phyloP scores from a whole-genome alignment of 2,888 invertebrate genomes.

The Heteromyza rotundicornis region DNA sequence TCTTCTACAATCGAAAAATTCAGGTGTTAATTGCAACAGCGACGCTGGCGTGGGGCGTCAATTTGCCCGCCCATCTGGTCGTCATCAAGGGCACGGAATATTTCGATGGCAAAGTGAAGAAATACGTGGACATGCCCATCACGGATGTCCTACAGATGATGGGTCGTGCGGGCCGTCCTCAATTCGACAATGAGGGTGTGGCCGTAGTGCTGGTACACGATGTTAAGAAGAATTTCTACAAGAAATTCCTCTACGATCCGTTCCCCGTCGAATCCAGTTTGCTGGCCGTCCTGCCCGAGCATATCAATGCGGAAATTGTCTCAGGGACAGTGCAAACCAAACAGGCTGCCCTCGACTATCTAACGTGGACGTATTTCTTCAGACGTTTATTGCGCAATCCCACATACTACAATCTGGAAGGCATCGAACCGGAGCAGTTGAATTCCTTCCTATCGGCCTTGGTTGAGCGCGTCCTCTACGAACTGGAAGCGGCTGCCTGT shows the following conservation, averaged over 20 bases:
- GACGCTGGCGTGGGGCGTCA: slow-evolving; percentile 99
- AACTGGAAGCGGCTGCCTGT: slow-evolving; percentile 79
- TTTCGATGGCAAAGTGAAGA: slow-evolving; percentile 93
- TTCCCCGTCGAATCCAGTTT: slow-evolving; percentile 98
- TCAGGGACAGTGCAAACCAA: slow-evolving; percentile 94
- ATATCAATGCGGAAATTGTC: slow-evolving; percentile 96
- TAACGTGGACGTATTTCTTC: slow-evolving; percentile 99
- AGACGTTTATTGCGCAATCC: slow-evolving; percentile 91
- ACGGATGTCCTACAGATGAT: slow-evolving; percentile 99
- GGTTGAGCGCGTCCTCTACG: slow-evolving; percentile 78
- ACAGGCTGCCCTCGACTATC: slow-evolving; percentile 92
- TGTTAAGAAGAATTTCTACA: slow-evolving; percentile 97
- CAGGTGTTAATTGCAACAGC: slow-evolving; percentile 97
- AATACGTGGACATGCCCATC: slow-evolving; percentile 99
- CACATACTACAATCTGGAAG: slow-evolving; percentile 82
- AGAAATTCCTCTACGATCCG: slow-evolving; percentile 98
- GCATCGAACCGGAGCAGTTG: slow-evolving; percentile 71
- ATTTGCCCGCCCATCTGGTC: slow-evolving; percentile 97
- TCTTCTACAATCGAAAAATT: slow-evolving; percentile 94
- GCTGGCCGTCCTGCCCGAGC: slow-evolving; percentile 89
- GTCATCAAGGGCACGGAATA: slow-evolving; percentile 99
- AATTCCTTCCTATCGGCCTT: slow-evolving; percentile 80
- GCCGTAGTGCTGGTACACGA: slow-evolving; percentile 93
- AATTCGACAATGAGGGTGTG: slow-evolving; percentile 92
- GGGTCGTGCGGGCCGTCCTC: slow-evolving; percentile 97